These are phyloP conservation scores for Parnassius smintheus DNA, from an alignment of 2,888 invertebrate species.

Conservation along the genomic window DNA sequence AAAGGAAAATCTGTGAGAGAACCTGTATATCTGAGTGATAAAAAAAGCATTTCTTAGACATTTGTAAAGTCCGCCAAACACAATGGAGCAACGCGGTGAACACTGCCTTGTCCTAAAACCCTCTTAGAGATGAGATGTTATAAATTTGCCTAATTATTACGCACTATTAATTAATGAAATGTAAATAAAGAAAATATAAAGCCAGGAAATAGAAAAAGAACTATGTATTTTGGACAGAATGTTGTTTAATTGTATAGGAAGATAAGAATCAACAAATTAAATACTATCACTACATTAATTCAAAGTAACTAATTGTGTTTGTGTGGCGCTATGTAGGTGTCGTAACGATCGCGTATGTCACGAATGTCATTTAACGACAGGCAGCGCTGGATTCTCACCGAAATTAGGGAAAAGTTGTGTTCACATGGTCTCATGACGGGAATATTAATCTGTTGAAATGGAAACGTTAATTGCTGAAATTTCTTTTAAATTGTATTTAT, in stretches of 20 bases:
- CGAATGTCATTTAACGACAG: conserved; percentile 32
- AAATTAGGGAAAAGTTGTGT: conserved; percentile 50
- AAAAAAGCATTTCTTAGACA: no score
- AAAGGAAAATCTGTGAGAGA: no score
- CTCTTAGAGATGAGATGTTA: no score
- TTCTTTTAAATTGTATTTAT: no score
- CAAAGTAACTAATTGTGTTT: conserved; percentile 26
- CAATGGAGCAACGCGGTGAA: no score
- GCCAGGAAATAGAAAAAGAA: not conserved
- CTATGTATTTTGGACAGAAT: not conserved
- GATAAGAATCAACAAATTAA: conserved; percentile 18
- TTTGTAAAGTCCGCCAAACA: no score
- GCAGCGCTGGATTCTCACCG: conserved; percentile 54
- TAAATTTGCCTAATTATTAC: no score
- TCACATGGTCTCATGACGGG: conserved; percentile 56
- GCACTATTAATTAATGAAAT: conserved; percentile 7
- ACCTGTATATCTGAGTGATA: no score
- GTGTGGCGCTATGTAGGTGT: conserved; percentile 23
- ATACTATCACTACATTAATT: conserved; percentile 12
- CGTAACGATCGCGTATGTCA: conserved; percentile 31
- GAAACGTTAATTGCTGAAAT: conserved; percentile 3
- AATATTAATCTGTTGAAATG: conserved; percentile 48
- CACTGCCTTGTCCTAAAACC: no score
- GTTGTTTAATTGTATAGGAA: not conserved
- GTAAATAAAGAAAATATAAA: not conserved